These are phyloP conservation scores for Yponomeuta malinellus DNA, from an alignment of 2,888 invertebrate genomes.

Conservation along the genomic window DNA sequence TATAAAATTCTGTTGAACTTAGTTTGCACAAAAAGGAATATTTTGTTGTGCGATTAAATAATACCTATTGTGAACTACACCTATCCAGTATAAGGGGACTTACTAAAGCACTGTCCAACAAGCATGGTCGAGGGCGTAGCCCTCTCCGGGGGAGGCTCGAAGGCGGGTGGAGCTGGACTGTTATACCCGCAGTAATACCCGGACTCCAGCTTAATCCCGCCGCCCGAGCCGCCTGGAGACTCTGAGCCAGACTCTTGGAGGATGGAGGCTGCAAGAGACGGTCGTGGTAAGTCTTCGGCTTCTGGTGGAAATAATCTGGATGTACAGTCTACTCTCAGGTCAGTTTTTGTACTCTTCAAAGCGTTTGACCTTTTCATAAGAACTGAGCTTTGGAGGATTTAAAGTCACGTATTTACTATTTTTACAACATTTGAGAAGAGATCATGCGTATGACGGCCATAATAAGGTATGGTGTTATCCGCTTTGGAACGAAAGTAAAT, in stretches of 20 bases:
- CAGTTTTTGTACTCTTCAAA: too few species aligned
- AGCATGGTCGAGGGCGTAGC: constrained; percentile 82
- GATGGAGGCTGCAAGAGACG: constrained; percentile 88
- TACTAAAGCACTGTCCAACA: constrained; percentile 86
- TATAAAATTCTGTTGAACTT: too few species aligned
- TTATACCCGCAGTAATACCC: constrained; percentile 72
- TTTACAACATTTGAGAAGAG: too few species aligned
- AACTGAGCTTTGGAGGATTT: neutral
- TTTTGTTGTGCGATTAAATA: too few species aligned
- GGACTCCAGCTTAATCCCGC: constrained; percentile 69
- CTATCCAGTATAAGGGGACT: constrained; percentile 45
- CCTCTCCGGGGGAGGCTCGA: constrained; percentile 59
- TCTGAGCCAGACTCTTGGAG: constrained; percentile 91
- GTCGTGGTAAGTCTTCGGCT: neutral
- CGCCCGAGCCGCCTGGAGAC: constrained; percentile 67
- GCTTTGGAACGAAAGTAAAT: too few species aligned
- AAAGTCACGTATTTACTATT: too few species aligned
- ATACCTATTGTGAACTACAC: too few species aligned
- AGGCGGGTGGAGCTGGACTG: constrained; percentile 63
- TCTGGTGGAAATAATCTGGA: neutral
- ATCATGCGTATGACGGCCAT: too few species aligned
- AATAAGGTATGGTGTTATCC: too few species aligned
- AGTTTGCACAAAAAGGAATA: too few species aligned
- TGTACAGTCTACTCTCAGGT: too few species aligned
- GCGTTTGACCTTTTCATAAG: neutral